Evolutionary conservation across 2,797 vertebrate species (phyloP), one percentile per base, ranked within the genome.

Genomic region (Poeciliopsis infans): DNA sequence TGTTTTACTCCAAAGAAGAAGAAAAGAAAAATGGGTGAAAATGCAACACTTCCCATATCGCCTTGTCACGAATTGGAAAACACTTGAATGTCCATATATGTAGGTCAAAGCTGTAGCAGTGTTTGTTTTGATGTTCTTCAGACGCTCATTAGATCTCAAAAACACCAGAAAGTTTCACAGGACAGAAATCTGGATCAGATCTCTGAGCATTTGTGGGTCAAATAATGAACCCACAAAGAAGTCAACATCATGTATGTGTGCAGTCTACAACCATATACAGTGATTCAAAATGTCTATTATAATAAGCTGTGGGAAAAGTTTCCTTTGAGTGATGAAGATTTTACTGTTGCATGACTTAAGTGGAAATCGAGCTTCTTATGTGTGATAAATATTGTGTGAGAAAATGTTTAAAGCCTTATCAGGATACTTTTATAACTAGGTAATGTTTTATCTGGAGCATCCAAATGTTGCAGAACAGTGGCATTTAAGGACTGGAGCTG

Each of bases 31-130:
- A 46, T 25, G 3, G 8, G 23, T 11, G 33, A 79, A 87, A 87
- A 83, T 61, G 83, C 45, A 74, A 49, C 61, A 47, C 68, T 66
- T 82, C 82, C 82, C 77, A 71, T 25, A 66, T 66, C 68, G 78
- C 84, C 25, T 10, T 57, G 23, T 12, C 7, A 36, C 8, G 28
- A 11, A 71, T 49, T 49, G 49, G 72, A 43, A 73, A 43, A 70
- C 23, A 70, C 13, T 20, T 23, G n/a, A 28, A 70, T 16, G 43
- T 70, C 11, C 25, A 70, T 70, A 70, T 70, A 70, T 46, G n/a
- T 70, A 70, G 43, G 68, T 70, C 68, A 70, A 46, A 43, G 39
- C 66, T 70, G 12, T 8, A 28, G 5, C 7, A 16, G 25, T 70
- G 68, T 70, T 70, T 70, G 43, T 28, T 70, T 70, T 70, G 66